A percentile compares a stretch with the other conserved stretches of the same genome.
Evolutionary conservation across 2,888 invertebrate genomes (phyloP).

Genomic region (Osmoderma eremita): DNA sequence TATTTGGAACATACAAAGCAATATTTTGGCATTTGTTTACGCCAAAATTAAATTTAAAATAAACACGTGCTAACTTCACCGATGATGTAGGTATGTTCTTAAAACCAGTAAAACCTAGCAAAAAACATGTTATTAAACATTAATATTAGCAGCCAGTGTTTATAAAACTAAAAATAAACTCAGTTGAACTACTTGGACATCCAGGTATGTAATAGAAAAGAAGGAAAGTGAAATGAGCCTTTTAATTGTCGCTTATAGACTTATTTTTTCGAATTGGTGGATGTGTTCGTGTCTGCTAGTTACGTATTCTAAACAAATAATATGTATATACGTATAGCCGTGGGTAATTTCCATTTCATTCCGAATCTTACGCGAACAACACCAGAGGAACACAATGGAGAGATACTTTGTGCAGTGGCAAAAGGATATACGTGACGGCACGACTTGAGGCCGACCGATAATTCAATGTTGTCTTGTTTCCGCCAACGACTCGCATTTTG

Average conservation of each 20-base stretch:
- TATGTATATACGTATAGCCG: not conserved
- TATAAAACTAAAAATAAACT: conserved; percentile 7
- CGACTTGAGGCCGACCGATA: conserved; percentile 19
- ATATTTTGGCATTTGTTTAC: too few species aligned
- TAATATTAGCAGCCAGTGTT: not conserved
- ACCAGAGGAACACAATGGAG: conserved; percentile 8
- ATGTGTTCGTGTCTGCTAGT: too few species aligned
- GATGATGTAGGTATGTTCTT: too few species aligned
- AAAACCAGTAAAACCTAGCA: too few species aligned
- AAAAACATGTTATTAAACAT: too few species aligned
- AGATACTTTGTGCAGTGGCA: conserved; percentile 5
- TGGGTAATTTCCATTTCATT: conserved; percentile 26
- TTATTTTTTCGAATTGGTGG: not conserved
- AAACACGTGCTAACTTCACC: too few species aligned
- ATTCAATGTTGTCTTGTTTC: conserved; percentile 35
- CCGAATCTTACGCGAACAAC: conserved; percentile 6
- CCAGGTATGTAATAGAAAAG: not conserved
- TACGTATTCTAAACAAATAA: too few species aligned
- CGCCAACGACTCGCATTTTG: conserved; percentile 21
- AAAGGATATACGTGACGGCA: conserved; percentile 26
- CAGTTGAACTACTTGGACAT: not conserved
- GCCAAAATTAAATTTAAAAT: too few species aligned
- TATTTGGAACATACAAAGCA: too few species aligned
- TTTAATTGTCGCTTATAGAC: not conserved
- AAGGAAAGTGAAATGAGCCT: not conserved